These are phyloP conservation scores for Machaerirhynchus nigripectus DNA, from an alignment of 2,113 vertebrate genomes.

Conservation along the genomic window DNA sequence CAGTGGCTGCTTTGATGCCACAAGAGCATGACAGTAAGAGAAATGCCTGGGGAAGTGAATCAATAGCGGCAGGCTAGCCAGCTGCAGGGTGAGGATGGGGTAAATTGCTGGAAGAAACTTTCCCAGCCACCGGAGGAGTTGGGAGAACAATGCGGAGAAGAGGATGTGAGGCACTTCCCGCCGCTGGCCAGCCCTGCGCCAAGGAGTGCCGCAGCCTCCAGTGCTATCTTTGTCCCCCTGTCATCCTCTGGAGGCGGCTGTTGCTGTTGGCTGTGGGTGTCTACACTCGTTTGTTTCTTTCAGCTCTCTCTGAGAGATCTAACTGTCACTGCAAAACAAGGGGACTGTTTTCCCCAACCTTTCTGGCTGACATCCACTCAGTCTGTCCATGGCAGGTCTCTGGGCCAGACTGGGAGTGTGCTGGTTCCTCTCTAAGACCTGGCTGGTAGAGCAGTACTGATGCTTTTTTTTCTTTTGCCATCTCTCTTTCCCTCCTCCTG, in stretches of 20 bases:
- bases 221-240: conserved; percentile 23
- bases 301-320: background rate
- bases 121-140: conserved; percentile 60
- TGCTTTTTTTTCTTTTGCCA: background rate
- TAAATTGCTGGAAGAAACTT: conserved; percentile 64
- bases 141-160: conserved; percentile 56
- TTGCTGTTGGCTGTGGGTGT: background rate
- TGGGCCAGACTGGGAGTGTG: background rate
- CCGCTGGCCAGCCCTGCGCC: background rate
- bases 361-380: background rate
- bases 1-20: conserved; percentile 33
- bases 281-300: background rate
- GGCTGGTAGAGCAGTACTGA: background rate
- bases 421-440: background rate
- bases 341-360: background rate
- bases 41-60: conserved; percentile 63
- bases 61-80: conserved; percentile 14
- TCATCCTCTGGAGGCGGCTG: background rate
- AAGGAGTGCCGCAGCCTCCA: conserved; percentile 11
- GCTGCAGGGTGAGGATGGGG: conserved; percentile 56
- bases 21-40: conserved; percentile 54
- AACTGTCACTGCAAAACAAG: background rate
- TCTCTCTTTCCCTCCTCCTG: background rate
- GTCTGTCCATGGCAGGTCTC: background rate
- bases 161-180: conserved; percentile 68